Percentiles rank a stretch among this genome's conserved stretches.
Evolutionary conservation across 2,888 invertebrate genomes (phyloP).

Genomic region (Eilema caniola): DNA sequence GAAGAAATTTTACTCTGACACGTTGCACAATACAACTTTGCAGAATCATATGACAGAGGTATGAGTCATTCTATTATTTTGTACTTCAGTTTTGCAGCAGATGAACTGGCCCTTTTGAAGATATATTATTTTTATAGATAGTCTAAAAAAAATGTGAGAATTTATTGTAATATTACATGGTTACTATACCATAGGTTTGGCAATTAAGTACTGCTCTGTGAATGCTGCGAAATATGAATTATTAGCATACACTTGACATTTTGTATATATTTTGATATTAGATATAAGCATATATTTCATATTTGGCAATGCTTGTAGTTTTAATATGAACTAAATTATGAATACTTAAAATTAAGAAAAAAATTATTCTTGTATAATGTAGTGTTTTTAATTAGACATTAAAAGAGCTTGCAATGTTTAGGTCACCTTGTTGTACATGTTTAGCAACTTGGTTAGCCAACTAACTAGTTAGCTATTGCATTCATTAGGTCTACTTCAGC

Average conservation of each 20-base stretch:
- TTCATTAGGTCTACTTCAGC: too few relatives aligned
- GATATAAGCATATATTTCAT: neutral
- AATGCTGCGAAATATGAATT: neutral
- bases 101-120: neutral
- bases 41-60: neutral
- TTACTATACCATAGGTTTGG: neutral
- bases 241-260: neutral
- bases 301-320: constrained; percentile 3
- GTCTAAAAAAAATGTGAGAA: neutral
- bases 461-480: too few relatives aligned
- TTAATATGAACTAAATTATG: neutral
- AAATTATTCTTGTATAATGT: neutral
- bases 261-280: neutral
- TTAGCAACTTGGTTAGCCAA: neutral
- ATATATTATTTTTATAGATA: neutral
- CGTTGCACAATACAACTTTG: neutral
- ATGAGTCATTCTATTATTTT: neutral
- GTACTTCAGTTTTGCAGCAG: neutral
- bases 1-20: neutral
- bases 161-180: neutral
- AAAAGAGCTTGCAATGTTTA: neutral
- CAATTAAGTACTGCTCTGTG: neutral
- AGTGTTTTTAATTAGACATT: neutral
- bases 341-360: neutral
- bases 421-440: neutral